Base-by-base conservation (phyloP, 2,888 invertebrate species). In the Amitus sp. region DNA sequence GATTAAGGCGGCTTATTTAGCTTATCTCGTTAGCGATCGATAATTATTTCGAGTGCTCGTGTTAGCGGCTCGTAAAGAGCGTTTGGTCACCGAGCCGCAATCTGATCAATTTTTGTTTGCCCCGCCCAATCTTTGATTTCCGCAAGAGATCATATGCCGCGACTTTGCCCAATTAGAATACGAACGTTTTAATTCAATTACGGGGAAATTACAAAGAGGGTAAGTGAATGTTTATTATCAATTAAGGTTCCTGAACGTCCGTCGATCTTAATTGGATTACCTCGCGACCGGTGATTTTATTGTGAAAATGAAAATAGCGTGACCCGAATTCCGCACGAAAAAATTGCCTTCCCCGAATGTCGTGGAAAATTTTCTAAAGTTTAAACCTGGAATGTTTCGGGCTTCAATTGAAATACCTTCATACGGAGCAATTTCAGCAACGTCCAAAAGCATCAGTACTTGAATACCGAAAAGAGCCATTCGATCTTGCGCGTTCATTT, bases 361-460 rank as follows among this genome's bases (percentile, higher is more conserved):
- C 23, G 7, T 23, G 4, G 23, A 23, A 3, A 23, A 23, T 23
- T 23, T 23, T 23, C 23, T 7, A 23, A 23, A 23, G 23, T 3
- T 7, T 3, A 49, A 52, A 47, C 47, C 51, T 51, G 43, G 20
- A 47, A 33, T 28, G 13, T n/a, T 15, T 13, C 45, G 18, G 12
- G 59, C 53, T 48, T 65, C 47, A 65, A 65, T 61, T 61, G 61
- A 65, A 65, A 65, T 65, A 61, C 61, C 65, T 58, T 45, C 42
- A 51, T 40, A 51, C 48, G 47, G 48, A 65, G 57, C 47, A 61
- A 65, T 61, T 60, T 57, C 58, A 65, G 55, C 51, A 58, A 65
- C 65, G 47, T 37, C 43, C 20, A 33, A n/a, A n/a, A n/a, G n/a
- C 2, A 10, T 39, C 43, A 13, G 27, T 23, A 12, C 43, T 43